These are phyloP conservation scores for Tetragnatha versicolor DNA, from an alignment of 1,140 invertebrate species.

Conservation along the genomic window DNA sequence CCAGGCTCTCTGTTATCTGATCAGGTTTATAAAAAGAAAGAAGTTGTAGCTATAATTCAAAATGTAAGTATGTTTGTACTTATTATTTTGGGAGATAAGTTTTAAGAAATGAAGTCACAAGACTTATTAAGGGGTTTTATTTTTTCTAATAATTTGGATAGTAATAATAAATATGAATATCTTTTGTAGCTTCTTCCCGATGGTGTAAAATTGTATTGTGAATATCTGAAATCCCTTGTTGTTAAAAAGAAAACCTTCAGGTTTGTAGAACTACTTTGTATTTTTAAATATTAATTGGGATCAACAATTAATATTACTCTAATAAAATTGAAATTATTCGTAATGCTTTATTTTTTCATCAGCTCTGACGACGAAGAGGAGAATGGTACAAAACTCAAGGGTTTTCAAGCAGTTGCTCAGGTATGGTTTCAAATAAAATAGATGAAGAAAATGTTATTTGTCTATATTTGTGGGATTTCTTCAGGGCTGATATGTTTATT, in stretches of 20 bases:
- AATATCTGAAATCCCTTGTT: constrained; percentile 15
- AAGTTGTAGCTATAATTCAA: constrained; percentile 10
- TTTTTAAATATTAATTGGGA: too few species aligned
- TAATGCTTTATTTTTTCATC: background rate
- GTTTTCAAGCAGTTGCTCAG: constrained; percentile 17
- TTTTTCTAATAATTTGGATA: background rate
- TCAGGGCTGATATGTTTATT: background rate
- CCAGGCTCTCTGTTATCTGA: background rate
- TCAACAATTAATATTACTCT: background rate
- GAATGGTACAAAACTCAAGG: background rate
- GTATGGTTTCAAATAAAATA: background rate
- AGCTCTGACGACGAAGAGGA: background rate
- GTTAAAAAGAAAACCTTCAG: background rate
- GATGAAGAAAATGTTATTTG: background rate
- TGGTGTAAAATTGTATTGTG: constrained; percentile 8
- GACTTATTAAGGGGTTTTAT: too few species aligned
- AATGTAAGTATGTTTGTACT: too few species aligned
- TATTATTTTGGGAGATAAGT: too few species aligned
- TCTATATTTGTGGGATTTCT: background rate
- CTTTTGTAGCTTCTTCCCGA: constrained; percentile 7
- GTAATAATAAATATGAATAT: background rate
- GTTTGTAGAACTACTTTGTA: background rate
- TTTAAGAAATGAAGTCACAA: too few species aligned
- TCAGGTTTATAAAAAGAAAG: constrained; percentile 8
- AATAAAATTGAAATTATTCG: background rate